Base-by-base conservation (phyloP, 2,797 vertebrate genomes). In the Myotis pilosus region DNA sequence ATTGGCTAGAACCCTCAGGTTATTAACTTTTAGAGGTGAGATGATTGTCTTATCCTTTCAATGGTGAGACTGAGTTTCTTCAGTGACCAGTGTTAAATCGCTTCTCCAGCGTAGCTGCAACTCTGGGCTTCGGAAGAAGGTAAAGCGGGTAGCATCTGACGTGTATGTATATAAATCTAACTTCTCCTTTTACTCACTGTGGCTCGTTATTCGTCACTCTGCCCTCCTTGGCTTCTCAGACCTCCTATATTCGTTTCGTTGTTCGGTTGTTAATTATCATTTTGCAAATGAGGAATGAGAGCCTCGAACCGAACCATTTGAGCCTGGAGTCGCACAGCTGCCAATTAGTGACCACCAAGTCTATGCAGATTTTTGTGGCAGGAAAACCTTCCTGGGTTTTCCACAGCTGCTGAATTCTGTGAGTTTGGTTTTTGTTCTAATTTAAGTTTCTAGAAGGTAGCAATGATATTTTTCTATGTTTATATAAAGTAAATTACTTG, bases 381-480 rank as follows among this genome's bases (percentile, higher is more conserved):
- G 28, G 28, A 12, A 76, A 30, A 38, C 53, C 81, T 72, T 78
- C n/a, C 41, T 68, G n/a, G 30, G 36, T 83, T 62, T 36, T 89
- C 25, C n/a, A 9, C 22, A 84, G 74, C 74, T 81, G 74, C 51
- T 84, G 85, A 30, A 25, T 92, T 71, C 55, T 87, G 7, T 44
- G 76, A 89, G 17, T 80, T 71, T 80, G 25, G 5, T 17, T 89
- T 87, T 76, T 57, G 11, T 74, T 90, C 60, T 72, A 88, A 93
- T 28, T 41, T 44, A 76, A 91, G 41, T 53, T 78, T 36, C 82
- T 69, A 33, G 36, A 89, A 87, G 57, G 22, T 28, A 41, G 17
- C 72, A 68, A 81, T 78, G 47, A 78, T 72, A 33, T 22, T 64
- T 82, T 96, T 75, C 47, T 87, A 6, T 55, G 23, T 89, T 94